Evolutionary conservation across 1,140 invertebrate species (phyloP), one percentile per base, ranked within the genome.

Genomic region (Drosophila kohkoa): DNA sequence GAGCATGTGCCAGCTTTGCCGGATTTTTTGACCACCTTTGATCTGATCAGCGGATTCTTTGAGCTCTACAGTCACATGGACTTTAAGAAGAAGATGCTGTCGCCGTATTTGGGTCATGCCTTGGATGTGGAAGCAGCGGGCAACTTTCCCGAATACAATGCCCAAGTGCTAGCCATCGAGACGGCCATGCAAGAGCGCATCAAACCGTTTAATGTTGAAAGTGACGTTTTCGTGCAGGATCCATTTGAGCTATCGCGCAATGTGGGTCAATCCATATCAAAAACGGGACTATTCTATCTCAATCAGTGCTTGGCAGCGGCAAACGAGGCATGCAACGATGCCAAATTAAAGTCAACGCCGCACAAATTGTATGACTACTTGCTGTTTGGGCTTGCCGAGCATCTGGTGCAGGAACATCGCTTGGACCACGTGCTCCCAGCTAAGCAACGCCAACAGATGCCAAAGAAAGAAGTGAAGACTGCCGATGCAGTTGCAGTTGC

Each of bases 181-280:
- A 30, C 51, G 3, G 60, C 41, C 0, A 30, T 38, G 0, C 86
- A 81, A 2, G 60, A 70, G 4, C 15, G 5, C 13, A 52, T 69
- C 0, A 70, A 91, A 5, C 35, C 25, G 5, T 81, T 92, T 43
- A 65, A 81, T 20, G 11, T 49, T 10, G 58, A 86, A 5, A 71
- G 90, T 1, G 55, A 16, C 11, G 65, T 91, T 48, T 90, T 81
- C 54, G 65, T 91, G 0, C 90, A 92, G 52, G 90, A 92, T 72
- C 76, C 83, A 1, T 92, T 92, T 49, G 77, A 82, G 41, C 45
- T 92, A 48, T 63, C 71, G 8, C 79, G 79, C 13, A 92, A 92
- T 58, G 76, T 90, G 10, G 87, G 79, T 10, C 87, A 79, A 20
- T 64, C 67, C 1, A 63, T 92, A 16, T 75, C 79, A 1, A 52